Percentiles rank a stretch among this genome's conserved stretches.
These are phyloP conservation scores for Drosophila dives DNA, from an alignment of 2,888 invertebrate species.

Conservation along the genomic window DNA sequence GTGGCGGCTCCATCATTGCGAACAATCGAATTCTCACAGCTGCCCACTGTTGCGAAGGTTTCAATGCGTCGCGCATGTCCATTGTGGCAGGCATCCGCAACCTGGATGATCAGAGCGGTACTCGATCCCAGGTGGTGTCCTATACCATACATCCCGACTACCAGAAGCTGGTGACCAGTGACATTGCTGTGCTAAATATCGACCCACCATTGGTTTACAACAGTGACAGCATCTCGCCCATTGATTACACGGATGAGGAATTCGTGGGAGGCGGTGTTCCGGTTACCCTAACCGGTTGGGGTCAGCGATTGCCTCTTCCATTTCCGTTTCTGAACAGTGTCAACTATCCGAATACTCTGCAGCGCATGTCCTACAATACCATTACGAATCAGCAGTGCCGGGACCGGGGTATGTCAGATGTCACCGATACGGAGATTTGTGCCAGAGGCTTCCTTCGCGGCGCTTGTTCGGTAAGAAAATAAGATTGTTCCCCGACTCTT, in stretches of 20 bases:
- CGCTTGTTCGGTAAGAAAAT: constrained; percentile 79
- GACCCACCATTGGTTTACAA: constrained; percentile 70
- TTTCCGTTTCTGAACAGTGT: constrained; percentile 69
- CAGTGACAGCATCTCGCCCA: constrained; percentile 81
- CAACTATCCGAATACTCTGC: constrained; percentile 79
- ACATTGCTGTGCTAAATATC: constrained; percentile 81
- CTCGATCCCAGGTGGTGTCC: constrained; percentile 66
- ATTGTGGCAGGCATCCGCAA: constrained; percentile 78
- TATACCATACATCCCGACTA: constrained; percentile 82
- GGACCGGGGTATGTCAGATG: constrained; percentile 69
- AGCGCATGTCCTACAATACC: constrained; percentile 78
- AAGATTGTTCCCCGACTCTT: background rate
- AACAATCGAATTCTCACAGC: constrained; percentile 81
- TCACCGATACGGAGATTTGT: constrained; percentile 83
- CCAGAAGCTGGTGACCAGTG: constrained; percentile 75
- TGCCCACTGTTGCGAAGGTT: constrained; percentile 82
- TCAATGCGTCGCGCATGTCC: constrained; percentile 68
- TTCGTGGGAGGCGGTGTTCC: constrained; percentile 68
- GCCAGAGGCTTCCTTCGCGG: constrained; percentile 75
- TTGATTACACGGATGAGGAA: constrained; percentile 72
- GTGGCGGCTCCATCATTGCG: constrained; percentile 83
- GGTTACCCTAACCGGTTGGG: constrained; percentile 84
- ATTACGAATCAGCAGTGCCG: constrained; percentile 80
- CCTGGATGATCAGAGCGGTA: constrained; percentile 57
- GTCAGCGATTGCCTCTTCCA: constrained; percentile 74